phyloP scores from a whole-genome alignment of 2,888 invertebrate genomes.

The Celastrina argiolus region DNA sequence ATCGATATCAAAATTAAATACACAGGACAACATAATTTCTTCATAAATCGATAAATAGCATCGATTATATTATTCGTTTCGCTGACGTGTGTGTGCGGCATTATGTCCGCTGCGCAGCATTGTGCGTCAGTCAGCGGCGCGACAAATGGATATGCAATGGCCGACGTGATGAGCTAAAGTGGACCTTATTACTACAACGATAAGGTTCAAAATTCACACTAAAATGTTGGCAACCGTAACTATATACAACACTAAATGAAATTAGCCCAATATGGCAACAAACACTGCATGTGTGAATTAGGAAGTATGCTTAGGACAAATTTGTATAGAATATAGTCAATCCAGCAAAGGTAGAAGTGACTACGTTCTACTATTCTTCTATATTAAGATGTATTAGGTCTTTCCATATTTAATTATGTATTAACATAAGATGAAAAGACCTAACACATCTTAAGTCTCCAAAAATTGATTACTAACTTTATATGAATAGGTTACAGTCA shows the following conservation, averaged over 20 bases:
- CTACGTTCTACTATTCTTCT: too few relatives aligned
- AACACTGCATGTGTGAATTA: neutral
- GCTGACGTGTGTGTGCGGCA: slow-evolving; percentile 44
- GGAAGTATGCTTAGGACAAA: too few relatives aligned
- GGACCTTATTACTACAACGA: neutral
- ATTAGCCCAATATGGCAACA: slow-evolving; percentile 22
- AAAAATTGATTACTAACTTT: too few relatives aligned
- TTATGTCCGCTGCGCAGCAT: slow-evolving; percentile 62
- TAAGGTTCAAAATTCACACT: neutral
- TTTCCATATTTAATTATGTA: too few relatives aligned
- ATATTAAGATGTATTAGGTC: too few relatives aligned
- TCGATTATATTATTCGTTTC: slow-evolving; percentile 19
- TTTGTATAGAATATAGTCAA: too few relatives aligned
- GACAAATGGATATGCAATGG: slow-evolving; percentile 62
- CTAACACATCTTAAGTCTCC: too few relatives aligned
- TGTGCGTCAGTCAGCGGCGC: slow-evolving; percentile 71
- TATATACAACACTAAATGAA: neutral
- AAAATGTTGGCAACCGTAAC: slow-evolving; percentile 39
- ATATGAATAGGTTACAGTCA: too few relatives aligned
- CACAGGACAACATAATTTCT: neutral
- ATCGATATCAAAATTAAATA: neutral
- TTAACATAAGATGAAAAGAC: too few relatives aligned
- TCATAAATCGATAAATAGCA: slow-evolving; percentile 9
- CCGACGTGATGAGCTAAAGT: neutral
- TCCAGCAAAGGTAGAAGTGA: too few relatives aligned